These are phyloP conservation scores for Drosophila paramelanica DNA, from an alignment of 2,888 invertebrate genomes.

Conservation along the genomic window DNA sequence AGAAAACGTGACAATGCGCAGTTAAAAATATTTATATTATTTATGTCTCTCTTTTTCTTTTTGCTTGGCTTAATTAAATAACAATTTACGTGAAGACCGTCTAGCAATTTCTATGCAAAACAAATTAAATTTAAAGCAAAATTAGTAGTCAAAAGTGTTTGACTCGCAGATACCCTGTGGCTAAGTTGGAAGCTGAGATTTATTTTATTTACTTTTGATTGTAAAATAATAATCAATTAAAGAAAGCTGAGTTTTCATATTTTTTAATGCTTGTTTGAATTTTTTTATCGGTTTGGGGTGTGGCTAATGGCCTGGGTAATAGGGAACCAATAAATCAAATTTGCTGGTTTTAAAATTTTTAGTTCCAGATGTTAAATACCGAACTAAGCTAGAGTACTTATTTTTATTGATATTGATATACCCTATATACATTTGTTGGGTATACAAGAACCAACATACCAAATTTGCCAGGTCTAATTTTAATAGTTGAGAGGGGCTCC, in stretches of 20 bases:
- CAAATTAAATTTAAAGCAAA: neutral
- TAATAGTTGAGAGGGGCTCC: too few relatives aligned
- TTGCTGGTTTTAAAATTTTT: neutral
- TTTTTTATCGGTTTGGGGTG: too few relatives aligned
- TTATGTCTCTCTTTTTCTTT: neutral
- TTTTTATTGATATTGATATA: neutral
- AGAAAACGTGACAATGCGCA: conserved; percentile 36
- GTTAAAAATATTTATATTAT: conserved; percentile 20
- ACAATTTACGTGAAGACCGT: conserved; percentile 35
- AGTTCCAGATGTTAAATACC: neutral
- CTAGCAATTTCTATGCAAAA: conserved; percentile 26
- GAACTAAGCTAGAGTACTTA: too few relatives aligned
- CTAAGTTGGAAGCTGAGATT: too few relatives aligned
- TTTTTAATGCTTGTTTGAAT: too few relatives aligned
- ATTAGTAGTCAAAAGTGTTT: neutral
- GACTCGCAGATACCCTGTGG: neutral
- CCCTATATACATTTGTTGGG: neutral
- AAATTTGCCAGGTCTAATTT: neutral
- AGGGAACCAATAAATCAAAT: neutral
- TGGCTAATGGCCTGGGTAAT: too few relatives aligned
- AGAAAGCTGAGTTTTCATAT: too few relatives aligned
- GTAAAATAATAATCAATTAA: too few relatives aligned
- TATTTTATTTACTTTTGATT: too few relatives aligned
- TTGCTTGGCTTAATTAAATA: conserved; percentile 37
- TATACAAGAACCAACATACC: neutral